These are phyloP conservation scores for Molossus alvarezi DNA, from an alignment of 2,797 vertebrate genomes.

Conservation along the genomic window DNA sequence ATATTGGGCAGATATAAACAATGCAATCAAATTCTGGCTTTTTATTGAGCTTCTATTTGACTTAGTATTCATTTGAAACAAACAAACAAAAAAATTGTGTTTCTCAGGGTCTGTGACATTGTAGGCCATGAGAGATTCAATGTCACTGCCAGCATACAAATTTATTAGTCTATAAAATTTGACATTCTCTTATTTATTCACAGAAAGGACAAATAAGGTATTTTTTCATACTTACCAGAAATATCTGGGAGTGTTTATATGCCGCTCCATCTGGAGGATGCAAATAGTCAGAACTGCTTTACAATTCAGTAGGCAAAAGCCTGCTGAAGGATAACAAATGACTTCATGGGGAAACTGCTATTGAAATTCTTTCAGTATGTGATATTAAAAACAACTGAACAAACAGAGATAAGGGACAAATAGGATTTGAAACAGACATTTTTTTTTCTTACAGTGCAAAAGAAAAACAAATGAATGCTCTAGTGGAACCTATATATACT, in stretches of 20 bases:
- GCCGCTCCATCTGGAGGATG: slow-evolving; percentile 98
- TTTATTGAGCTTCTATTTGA: slow-evolving; percentile 92
- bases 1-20: slow-evolving; percentile 91
- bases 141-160: slow-evolving; percentile 89
- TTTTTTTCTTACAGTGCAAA: slow-evolving; percentile 94
- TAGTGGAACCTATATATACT: slow-evolving; percentile 84
- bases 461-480: slow-evolving; percentile 96
- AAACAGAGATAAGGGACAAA: slow-evolving; percentile 99
- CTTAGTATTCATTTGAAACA: slow-evolving; percentile 89
- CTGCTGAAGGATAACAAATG: slow-evolving; percentile 99
- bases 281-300: slow-evolving; percentile 97
- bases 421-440: slow-evolving; percentile 98
- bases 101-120: slow-evolving; percentile 91
- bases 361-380: slow-evolving; percentile 99
- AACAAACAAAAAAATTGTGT: slow-evolving; percentile 83
- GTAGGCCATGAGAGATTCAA: slow-evolving; percentile 91
- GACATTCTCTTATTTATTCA: slow-evolving; percentile 95
- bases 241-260: slow-evolving; percentile 95
- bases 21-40: slow-evolving; percentile 90
- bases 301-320: slow-evolving; percentile 99
- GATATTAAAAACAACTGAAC: slow-evolving; percentile 99
- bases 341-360: slow-evolving; percentile 99
- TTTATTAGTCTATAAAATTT: slow-evolving; percentile 94
- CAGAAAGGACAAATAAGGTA: slow-evolving; percentile 95
- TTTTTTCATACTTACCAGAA: slow-evolving; percentile 93